These are phyloP conservation scores for Lasioglossum zephyrum DNA, from an alignment of 2,888 invertebrate species.

Conservation along the genomic window DNA sequence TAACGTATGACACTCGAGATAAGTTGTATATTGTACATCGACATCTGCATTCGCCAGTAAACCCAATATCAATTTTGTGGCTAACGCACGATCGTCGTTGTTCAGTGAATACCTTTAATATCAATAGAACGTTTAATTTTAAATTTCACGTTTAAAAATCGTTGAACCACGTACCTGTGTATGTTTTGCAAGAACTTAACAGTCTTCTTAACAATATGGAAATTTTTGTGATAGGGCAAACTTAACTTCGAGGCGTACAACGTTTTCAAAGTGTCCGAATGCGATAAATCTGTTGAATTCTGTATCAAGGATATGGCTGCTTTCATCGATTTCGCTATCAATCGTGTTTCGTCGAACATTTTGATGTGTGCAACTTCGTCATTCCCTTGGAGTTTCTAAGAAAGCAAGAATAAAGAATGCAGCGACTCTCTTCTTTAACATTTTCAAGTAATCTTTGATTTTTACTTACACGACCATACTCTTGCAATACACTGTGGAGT, in stretches of 20 bases:
- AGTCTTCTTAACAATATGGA: conserved; percentile 85
- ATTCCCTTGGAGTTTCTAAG: conserved; percentile 83
- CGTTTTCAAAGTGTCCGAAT: conserved; percentile 83
- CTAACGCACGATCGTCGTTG: conserved; percentile 70
- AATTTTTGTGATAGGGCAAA: conserved; percentile 87
- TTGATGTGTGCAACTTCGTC: conserved; percentile 81
- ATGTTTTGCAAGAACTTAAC: conserved; percentile 84
- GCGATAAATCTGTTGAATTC: conserved; percentile 68
- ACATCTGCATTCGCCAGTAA: conserved; percentile 87
- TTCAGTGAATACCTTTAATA: conserved; percentile 69
- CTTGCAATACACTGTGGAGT: conserved; percentile 83
- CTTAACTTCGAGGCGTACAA: conserved; percentile 86
- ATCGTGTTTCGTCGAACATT: conserved; percentile 84
- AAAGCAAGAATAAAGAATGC: conserved; percentile 29
- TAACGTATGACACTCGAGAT: conserved; percentile 85
- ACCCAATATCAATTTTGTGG: conserved; percentile 83
- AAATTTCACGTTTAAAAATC: neutral
- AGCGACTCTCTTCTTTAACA: neutral
- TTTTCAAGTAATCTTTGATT: neutral
- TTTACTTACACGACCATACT: conserved; percentile 84
- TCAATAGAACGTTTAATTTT: too few species aligned
- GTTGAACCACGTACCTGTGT: conserved; percentile 63
- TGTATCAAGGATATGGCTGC: conserved; percentile 80
- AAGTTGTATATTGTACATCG: conserved; percentile 86
- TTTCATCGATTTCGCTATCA: conserved; percentile 84